Evolutionary conservation across 2,113 vertebrate genomes (phyloP).

Genomic region (Scopus umbretta): DNA sequence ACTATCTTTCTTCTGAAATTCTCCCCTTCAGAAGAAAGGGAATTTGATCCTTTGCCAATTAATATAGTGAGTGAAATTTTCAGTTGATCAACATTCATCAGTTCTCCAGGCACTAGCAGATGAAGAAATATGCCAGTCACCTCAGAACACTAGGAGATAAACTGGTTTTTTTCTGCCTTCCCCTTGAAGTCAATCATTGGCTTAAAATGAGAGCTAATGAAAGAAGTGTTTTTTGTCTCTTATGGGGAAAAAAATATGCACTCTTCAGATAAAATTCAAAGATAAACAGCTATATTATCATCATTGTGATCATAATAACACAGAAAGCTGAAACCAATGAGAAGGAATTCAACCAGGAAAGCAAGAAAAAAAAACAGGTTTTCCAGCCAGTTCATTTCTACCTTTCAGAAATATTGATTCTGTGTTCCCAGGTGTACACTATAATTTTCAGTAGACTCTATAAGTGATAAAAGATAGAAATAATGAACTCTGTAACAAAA

Average conservation of each 20-base stretch:
- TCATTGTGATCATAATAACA: not conserved
- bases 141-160: not conserved
- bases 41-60: not conserved
- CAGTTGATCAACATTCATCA: not conserved
- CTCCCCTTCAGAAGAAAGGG: not conserved
- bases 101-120: not conserved
- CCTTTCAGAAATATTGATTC: slow-evolving; percentile 1
- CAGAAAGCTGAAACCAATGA: not conserved
- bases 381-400: not conserved
- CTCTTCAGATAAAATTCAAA: not conserved
- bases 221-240: not conserved
- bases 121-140: not conserved
- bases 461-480: slow-evolving; percentile 31
- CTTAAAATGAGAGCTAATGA: not conserved
- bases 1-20: not conserved
- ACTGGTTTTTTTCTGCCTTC: not conserved
- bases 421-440: not conserved
- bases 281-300: not conserved
- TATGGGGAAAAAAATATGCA: accelerated
- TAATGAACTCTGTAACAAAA: slow-evolving; percentile 46
- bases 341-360: not conserved
- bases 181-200: not conserved
- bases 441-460: slow-evolving; percentile 3
- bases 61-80: not conserved
- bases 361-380: not conserved